Base-by-base conservation (phyloP, 1,140 invertebrate genomes). In the Magallana gigas region DNA sequence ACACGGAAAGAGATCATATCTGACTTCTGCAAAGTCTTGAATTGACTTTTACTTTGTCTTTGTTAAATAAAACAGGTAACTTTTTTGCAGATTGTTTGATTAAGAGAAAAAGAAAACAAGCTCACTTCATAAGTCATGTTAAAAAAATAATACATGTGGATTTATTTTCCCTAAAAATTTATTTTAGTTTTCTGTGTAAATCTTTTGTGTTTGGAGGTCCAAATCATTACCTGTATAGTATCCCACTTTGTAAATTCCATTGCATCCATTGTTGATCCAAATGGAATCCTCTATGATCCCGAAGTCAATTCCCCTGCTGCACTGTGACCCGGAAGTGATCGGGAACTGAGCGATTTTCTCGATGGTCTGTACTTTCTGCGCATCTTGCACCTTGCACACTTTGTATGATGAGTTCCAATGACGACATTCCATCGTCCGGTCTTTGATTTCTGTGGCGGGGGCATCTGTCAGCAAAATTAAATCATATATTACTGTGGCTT, bases 231-330 rank as follows among this genome's bases (percentile, higher is more conserved):
- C 83, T 84, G 83, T 16, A 62, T 84, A 84, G 60, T 58, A 84
- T 60, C 60, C 83, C 18, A 84, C 83, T 36, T 62, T 62, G 29
- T 60, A 84, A 59, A 60, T 36, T 9, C 83, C 83, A 29, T 62
- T 84, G 57, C 83, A 84, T 9, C 58, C 58, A 48, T 84, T 58
- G 56, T 84, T 84, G 14, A 84, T 62, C 83, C 83, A 84, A 1
- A 84, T 62, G 2, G 83, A 60, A 62, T 84, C 59, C 29, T 59
- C 57, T 36, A 60, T 58, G 16, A 84, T 84, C 5, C 83, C 83
- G 59, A 60, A 84, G 23, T 84, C 29, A 18, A 48, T 59, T n/a
- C 83, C 83, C 29, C 29, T 59, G 14, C 18, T 62, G 36, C 83
- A 84, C 23, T 59, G 56, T 3, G 23, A 57, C 9, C 57, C 57